phyloP scores from a whole-genome alignment of 1,140 invertebrate species.

The Hycleus cichorii region DNA sequence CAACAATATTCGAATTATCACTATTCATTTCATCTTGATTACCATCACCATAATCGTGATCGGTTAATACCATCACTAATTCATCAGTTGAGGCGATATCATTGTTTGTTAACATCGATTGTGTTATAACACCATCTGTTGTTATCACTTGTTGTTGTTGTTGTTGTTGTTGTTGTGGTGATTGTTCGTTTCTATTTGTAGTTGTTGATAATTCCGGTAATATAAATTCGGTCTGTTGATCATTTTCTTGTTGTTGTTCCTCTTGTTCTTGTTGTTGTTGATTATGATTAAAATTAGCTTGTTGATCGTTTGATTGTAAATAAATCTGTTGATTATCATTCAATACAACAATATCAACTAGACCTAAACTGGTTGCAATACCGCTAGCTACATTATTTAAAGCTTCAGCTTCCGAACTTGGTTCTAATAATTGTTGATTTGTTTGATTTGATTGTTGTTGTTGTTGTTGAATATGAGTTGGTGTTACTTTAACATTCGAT shows the following conservation, averaged over 20 bases:
- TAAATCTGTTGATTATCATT: constrained; percentile 49
- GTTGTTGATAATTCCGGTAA: constrained; percentile 27
- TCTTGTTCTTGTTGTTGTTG: background rate
- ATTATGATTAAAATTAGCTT: background rate
- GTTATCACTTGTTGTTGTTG: constrained; percentile 10
- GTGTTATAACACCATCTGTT: constrained; percentile 2
- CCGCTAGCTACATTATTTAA: constrained; percentile 48
- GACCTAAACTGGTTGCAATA: constrained; percentile 49
- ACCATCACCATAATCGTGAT: constrained; percentile 40
- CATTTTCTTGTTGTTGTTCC: constrained; percentile 14
- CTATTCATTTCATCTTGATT: constrained; percentile 36
- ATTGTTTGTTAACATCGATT: constrained; percentile 3
- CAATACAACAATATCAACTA: constrained; percentile 50
- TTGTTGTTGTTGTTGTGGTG: background rate
- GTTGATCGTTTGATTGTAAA: constrained; percentile 30
- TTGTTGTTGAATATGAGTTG: background rate
- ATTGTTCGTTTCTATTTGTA: background rate
- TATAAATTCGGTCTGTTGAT: constrained; percentile 32
- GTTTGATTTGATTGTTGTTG: background rate
- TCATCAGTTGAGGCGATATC: constrained; percentile 38
- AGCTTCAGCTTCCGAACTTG: constrained; percentile 49
- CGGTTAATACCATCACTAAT: constrained; percentile 41
- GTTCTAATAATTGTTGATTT: constrained; percentile 32
- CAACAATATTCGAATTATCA: constrained; percentile 52
- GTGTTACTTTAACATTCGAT: constrained; percentile 29